Percentiles rank a stretch among this genome's conserved stretches.
These are phyloP conservation scores for Lasaia peninsularis DNA, from an alignment of 1,140 invertebrate genomes.

Conservation along the genomic window DNA sequence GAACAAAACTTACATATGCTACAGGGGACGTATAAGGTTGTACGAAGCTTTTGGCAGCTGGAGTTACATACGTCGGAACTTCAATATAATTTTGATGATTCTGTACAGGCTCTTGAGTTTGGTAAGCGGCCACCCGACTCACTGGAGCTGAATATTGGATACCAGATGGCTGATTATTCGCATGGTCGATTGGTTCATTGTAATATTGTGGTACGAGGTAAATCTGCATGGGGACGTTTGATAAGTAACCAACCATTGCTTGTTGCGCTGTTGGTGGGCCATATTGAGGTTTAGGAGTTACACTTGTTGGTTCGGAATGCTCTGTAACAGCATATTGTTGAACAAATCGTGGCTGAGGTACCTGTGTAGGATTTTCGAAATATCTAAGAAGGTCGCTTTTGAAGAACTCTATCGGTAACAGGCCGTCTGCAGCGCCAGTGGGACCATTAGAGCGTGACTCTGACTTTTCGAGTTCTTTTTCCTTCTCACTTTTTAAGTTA, in stretches of 20 bases:
- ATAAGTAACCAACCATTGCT: constrained; percentile 55
- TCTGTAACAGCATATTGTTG: constrained; percentile 66
- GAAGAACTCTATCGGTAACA: constrained; percentile 45
- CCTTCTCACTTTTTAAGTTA: constrained; percentile 69
- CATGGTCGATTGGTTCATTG: constrained; percentile 40
- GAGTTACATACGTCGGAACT: constrained; percentile 45
- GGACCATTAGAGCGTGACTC: constrained; percentile 21
- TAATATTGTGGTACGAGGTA: constrained; percentile 67
- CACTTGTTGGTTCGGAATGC: constrained; percentile 40
- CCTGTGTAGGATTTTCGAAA: constrained; percentile 37
- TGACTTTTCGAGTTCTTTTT: constrained; percentile 37
- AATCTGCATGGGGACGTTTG: constrained; percentile 67
- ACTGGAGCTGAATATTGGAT: constrained; percentile 27
- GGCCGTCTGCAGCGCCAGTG: constrained; percentile 20
- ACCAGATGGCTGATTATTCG: constrained; percentile 25
- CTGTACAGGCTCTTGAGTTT: constrained; percentile 38
- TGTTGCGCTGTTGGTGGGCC: constrained; percentile 37
- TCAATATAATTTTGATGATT: constrained; percentile 49
- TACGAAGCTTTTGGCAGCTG: constrained; percentile 45
- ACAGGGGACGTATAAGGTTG: constrained; percentile 43
- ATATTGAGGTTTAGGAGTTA: constrained; percentile 42
- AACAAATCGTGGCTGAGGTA: constrained; percentile 47
- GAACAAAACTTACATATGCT: constrained; percentile 45
- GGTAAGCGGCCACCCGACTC: constrained; percentile 32
- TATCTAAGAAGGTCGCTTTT: constrained; percentile 52